Evolutionary conservation across 1,140 invertebrate genomes (phyloP), one percentile per base, ranked within the genome.

Genomic region (Chelonus insularis): DNA sequence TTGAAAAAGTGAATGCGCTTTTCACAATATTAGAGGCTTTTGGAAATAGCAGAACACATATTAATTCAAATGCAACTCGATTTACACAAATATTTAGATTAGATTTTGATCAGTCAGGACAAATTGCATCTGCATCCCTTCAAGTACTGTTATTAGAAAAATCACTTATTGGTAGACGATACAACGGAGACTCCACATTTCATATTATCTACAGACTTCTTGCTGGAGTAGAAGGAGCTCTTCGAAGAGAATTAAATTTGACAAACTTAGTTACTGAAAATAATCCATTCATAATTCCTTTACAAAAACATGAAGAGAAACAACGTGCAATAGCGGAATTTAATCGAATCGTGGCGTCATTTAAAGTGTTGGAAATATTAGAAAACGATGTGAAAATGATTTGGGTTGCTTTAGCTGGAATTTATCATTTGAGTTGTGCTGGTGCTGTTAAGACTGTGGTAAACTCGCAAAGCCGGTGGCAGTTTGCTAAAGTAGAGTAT

Each of bases 41-140:
- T 82, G 94, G 94, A 45, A 95, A 94, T 72, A 89, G 90, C 73
- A 84, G 86, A 68, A 94, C 92, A 1, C 82, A 87, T 36, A 84
- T 92, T 72, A 94, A 95, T 72, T 85, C 85, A 4, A 94, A 95
- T 82, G 92, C 94, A 4, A 94, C 94, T 0, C 84, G 94, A 48
- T 95, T 93, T 74, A 92, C 94, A 1, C 92, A 95, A 69, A 83
- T 97, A 32, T 91, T 94, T 60, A 92, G 91, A 47, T 77, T 98
- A 43, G 94, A 97, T 74, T 96, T 96, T 74, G 95, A 97, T 80
- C 91, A 95, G 67, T 90, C 90, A 20, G 95, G 94, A 14, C 88
- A 90, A 68, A 89, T 97, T 54, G 90, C 90, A 3, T 93, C 93
- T 1, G 92, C 92, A 0, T 94, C 94, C 0, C 82, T 97, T 37